A percentile compares a stretch with the other conserved stretches of the same genome.
phyloP scores from a whole-genome alignment of 2,797 vertebrate genomes.

The Centroberyx gerrardi region DNA sequence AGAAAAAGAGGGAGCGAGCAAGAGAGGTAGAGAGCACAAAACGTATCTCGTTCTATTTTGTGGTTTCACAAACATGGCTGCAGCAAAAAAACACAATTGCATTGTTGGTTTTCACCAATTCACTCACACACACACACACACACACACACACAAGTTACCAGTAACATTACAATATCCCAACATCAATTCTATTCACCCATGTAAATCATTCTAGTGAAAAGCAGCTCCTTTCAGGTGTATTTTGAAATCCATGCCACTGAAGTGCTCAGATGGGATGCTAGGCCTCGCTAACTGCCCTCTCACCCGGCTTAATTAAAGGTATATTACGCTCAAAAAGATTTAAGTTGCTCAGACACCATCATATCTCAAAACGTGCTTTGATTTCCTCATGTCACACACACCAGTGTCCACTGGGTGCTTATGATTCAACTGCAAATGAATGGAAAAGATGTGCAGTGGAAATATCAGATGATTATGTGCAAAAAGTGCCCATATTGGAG shows the following conservation, averaged over 20 bases:
- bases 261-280: conserved; percentile 6
- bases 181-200: conserved; percentile 29
- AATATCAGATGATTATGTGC: background rate
- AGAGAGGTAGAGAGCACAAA: conserved; percentile 63
- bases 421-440: conserved; percentile 2
- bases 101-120: conserved; percentile 31
- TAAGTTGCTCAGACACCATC: no score
- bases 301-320: no score
- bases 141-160: background rate
- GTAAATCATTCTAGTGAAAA: conserved; percentile 16
- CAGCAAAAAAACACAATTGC: conserved; percentile 51
- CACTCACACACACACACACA: background rate
- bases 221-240: conserved; percentile 29
- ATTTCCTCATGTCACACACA: no score
- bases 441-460: background rate
- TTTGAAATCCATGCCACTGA: background rate
- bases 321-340: no score
- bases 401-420: background rate
- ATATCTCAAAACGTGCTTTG: no score
- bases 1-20: conserved; percentile 53
- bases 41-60: conserved; percentile 51
- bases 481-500: background rate
- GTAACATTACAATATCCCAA: background rate
- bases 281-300: background rate
- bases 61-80: conserved; percentile 73